Evolutionary conservation across 1,140 invertebrate genomes (phyloP).

Genomic region (Orchestia grillus): DNA sequence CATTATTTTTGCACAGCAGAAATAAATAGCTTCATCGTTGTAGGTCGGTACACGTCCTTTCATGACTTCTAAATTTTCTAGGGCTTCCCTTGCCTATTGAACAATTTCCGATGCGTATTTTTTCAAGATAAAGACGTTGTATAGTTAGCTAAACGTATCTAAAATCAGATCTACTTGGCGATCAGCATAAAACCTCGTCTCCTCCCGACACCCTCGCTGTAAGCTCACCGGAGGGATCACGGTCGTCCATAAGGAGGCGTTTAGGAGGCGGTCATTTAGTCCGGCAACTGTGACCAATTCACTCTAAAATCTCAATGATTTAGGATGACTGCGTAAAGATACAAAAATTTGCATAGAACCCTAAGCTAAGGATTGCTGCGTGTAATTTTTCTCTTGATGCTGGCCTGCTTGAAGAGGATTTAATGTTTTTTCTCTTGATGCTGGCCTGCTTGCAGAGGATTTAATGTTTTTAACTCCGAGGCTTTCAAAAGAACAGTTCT

Average conservation of each 20-base stretch:
- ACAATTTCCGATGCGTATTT: neutral
- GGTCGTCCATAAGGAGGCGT: neutral
- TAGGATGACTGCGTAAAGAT: neutral
- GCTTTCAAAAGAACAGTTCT: neutral
- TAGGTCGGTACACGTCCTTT: too few relatives aligned
- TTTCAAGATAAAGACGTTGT: neutral
- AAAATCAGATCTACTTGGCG: neutral
- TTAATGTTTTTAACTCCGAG: neutral
- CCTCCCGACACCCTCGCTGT: neutral
- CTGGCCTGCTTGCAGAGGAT: neutral
- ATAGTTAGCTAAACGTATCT: neutral
- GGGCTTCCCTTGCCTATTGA: neutral
- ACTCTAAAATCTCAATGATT: conserved; percentile 2
- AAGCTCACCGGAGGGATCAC: neutral
- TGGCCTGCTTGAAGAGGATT: neutral
- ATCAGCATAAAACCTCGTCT: neutral
- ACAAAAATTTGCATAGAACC: neutral
- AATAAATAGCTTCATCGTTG: too few relatives aligned
- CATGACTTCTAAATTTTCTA: neutral
- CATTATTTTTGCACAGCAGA: too few relatives aligned
- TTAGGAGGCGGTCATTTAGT: neutral
- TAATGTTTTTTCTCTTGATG: neutral
- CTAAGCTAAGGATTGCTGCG: neutral
- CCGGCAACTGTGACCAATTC: neutral
- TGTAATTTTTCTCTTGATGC: neutral